Percentiles rank a stretch among this genome's conserved stretches.
These are phyloP conservation scores for Globodera rostochiensis DNA, from an alignment of 1,140 invertebrate genomes.

Conservation along the genomic window DNA sequence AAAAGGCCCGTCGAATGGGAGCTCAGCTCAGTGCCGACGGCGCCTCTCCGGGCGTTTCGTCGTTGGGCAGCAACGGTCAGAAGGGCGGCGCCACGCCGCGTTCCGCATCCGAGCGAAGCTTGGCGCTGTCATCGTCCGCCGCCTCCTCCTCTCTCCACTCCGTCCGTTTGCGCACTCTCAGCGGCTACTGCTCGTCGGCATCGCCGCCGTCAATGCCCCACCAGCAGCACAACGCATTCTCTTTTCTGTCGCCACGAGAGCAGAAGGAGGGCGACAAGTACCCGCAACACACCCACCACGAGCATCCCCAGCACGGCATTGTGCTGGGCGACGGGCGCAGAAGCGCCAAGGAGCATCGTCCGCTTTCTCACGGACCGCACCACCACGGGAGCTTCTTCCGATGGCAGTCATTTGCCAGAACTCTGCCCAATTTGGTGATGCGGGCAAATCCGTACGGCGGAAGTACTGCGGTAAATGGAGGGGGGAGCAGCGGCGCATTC, in stretches of 20 bases:
- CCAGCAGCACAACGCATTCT: background rate
- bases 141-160: slow-evolving; percentile 7
- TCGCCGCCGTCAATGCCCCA: background rate
- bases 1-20: background rate
- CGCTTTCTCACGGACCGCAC: background rate
- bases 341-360: background rate
- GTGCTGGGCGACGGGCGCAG: background rate
- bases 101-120: background rate
- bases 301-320: background rate
- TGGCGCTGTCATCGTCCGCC: slow-evolving; percentile 1
- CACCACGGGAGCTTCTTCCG: background rate
- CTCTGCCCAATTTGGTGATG: background rate
- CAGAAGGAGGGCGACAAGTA: background rate
- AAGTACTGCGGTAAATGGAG: background rate
- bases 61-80: slow-evolving; percentile 12
- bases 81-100: background rate
- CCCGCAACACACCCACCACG: background rate
- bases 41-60: slow-evolving; percentile 1
- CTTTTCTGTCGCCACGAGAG: background rate
- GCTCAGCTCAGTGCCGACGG: slow-evolving; percentile 10
- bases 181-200: background rate
- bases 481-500: background rate
- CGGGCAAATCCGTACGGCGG: background rate
- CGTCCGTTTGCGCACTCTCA: background rate
- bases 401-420: background rate